These are phyloP conservation scores for Chelonus formosanus DNA, from an alignment of 2,888 invertebrate genomes.

Conservation along the genomic window DNA sequence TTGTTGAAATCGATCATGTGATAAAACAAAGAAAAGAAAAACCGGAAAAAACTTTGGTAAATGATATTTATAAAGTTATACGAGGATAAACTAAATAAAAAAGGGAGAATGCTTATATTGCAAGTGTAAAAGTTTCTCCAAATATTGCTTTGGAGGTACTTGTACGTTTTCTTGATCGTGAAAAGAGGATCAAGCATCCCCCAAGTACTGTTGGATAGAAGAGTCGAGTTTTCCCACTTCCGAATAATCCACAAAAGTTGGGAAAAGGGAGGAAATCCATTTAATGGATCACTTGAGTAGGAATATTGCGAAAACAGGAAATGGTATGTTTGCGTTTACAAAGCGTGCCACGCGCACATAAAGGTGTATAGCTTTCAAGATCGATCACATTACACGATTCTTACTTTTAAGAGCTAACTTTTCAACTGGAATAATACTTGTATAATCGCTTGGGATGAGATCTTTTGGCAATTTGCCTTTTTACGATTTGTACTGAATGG, in stretches of 20 bases:
- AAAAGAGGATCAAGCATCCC: slow-evolving; percentile 28
- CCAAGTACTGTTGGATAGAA: background rate
- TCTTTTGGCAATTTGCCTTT: slow-evolving; percentile 25
- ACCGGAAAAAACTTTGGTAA: background rate
- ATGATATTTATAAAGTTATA: background rate
- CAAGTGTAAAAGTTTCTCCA: slow-evolving; percentile 19
- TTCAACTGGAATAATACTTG: slow-evolving; percentile 15
- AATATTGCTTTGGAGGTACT: slow-evolving; percentile 25
- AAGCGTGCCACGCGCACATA: slow-evolving; percentile 24
- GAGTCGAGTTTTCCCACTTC: slow-evolving; percentile 11
- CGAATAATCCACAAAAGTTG: slow-evolving; percentile 18
- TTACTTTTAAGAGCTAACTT: slow-evolving; percentile 27
- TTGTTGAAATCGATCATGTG: no score
- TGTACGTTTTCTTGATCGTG: slow-evolving; percentile 30
- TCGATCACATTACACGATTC: slow-evolving; percentile 27
- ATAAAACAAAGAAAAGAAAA: background rate
- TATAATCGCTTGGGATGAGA: background rate
- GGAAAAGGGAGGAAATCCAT: slow-evolving; percentile 30
- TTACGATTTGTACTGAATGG: slow-evolving; percentile 31
- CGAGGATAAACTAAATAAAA: slow-evolving; percentile 14
- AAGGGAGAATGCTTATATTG: background rate
- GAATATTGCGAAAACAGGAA: slow-evolving; percentile 31
- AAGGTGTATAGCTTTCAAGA: slow-evolving; percentile 12
- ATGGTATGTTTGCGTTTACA: slow-evolving; percentile 27
- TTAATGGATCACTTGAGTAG: slow-evolving; percentile 21